These are phyloP conservation scores for Pristis pectinata DNA, from an alignment of 2,797 vertebrate species.

Conservation along the genomic window DNA sequence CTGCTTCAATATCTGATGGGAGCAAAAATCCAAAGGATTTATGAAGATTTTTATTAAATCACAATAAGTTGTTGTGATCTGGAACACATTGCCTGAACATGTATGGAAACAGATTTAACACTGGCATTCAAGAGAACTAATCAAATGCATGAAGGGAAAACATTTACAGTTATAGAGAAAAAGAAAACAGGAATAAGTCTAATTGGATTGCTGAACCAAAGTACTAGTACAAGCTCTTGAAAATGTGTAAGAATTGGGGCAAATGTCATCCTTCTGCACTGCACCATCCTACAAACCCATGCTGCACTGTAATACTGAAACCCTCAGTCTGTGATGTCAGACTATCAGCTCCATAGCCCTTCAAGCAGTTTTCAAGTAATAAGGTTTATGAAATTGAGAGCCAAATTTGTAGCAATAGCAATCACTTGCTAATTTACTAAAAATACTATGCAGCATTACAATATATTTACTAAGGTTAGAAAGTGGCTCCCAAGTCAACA, in stretches of 20 bases:
- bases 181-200: too few relatives aligned
- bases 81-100: background rate
- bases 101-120: background rate
- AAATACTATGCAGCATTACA: background rate
- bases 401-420: background rate
- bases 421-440: background rate
- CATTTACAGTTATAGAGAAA: too few relatives aligned
- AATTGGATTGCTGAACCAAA: too few relatives aligned
- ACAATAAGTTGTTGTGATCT: background rate
- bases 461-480: background rate
- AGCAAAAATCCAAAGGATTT: background rate
- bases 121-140: background rate
- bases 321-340: background rate
- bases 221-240: background rate
- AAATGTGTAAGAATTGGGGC: background rate
- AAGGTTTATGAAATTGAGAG: background rate
- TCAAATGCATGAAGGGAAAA: background rate
- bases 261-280: background rate
- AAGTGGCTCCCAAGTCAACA: background rate
- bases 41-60: background rate
- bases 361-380: background rate
- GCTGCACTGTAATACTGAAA: background rate
- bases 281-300: background rate
- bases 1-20: background rate
- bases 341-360: background rate